A percentile compares a stretch with the other conserved stretches of the same genome.
Evolutionary conservation across 2,888 invertebrate genomes (phyloP).

Genomic region (Dryomyza anilis): DNA sequence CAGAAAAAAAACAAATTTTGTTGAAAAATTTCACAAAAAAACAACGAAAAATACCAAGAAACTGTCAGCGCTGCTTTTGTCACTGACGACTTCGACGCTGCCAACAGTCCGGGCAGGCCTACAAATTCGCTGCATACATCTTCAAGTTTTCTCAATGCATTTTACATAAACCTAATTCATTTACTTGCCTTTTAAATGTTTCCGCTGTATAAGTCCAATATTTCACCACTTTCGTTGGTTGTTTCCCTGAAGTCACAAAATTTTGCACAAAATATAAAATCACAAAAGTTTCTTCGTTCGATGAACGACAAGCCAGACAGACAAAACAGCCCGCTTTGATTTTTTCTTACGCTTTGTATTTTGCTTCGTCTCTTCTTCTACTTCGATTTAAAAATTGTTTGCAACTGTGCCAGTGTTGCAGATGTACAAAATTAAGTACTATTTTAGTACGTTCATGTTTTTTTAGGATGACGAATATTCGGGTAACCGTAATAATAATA

Average conservation of each 20-base stretch:
- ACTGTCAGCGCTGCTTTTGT: neutral
- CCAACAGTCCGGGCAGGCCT: no score
- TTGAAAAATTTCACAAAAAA: neutral
- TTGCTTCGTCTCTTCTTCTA: neutral
- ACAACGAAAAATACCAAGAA: no score
- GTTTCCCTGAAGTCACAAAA: neutral
- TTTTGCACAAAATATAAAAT: conserved; percentile 18
- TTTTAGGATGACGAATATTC: no score
- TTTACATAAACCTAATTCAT: neutral
- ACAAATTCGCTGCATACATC: neutral
- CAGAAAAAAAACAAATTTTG: neutral
- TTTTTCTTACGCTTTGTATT: conserved; percentile 6
- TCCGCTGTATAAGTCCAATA: neutral
- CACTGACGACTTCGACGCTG: neutral
- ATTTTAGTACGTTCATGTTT: no score
- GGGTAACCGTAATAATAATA: no score
- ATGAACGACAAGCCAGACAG: conserved; percentile 23
- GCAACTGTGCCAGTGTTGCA: no score
- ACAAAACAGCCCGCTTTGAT: conserved; percentile 12
- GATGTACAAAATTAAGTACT: no score
- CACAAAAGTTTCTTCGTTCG: conserved; percentile 2
- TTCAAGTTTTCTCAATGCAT: neutral
- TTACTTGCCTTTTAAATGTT: neutral
- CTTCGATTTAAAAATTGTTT: conserved; percentile 7
- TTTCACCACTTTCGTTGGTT: no score